Conservation (phyloP, 1,140 invertebrate genomes). For the Uloborus diversus region DNA sequence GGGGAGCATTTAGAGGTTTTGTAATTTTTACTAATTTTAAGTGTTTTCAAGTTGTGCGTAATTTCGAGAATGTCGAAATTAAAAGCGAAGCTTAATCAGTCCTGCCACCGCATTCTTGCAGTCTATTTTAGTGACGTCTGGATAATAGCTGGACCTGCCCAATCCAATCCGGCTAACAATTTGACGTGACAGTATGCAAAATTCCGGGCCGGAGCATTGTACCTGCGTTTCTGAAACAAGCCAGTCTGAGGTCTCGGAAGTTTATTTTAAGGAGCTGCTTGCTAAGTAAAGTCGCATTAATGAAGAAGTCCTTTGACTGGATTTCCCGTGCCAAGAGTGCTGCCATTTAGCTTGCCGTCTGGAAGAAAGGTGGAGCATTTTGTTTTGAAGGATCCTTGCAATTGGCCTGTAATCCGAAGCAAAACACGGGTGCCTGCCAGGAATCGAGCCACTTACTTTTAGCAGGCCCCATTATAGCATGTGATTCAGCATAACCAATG, state of each 20-base stretch:
- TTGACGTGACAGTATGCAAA: neutral
- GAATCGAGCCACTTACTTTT: slow-evolving; percentile 32
- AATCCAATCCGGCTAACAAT: too few species aligned
- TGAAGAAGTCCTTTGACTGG: slow-evolving; percentile 53
- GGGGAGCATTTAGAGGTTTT: too few species aligned
- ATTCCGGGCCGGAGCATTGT: slow-evolving; percentile 11
- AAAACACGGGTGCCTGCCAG: slow-evolving; percentile 39
- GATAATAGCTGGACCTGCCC: too few species aligned
- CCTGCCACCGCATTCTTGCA: too few species aligned
- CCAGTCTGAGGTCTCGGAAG: neutral
- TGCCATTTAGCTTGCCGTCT: slow-evolving; percentile 38
- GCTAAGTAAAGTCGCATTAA: slow-evolving; percentile 37
- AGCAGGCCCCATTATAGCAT: slow-evolving; percentile 34
- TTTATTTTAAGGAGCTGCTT: slow-evolving; percentile 27
- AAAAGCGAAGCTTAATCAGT: too few species aligned
- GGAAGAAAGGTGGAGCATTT: neutral
- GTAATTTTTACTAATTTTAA: too few species aligned
- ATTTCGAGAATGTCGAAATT: too few species aligned
- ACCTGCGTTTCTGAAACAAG: neutral
- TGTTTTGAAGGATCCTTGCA: slow-evolving; percentile 33
- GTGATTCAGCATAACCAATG: slow-evolving; percentile 40
- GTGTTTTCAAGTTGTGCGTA: too few species aligned
- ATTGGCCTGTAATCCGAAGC: slow-evolving; percentile 52
- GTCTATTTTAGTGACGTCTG: too few species aligned
- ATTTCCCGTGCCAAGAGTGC: slow-evolving; percentile 19